These are phyloP conservation scores for Yoshiicerus persimilis DNA, from an alignment of 1,140 invertebrate genomes.

Conservation along the genomic window DNA sequence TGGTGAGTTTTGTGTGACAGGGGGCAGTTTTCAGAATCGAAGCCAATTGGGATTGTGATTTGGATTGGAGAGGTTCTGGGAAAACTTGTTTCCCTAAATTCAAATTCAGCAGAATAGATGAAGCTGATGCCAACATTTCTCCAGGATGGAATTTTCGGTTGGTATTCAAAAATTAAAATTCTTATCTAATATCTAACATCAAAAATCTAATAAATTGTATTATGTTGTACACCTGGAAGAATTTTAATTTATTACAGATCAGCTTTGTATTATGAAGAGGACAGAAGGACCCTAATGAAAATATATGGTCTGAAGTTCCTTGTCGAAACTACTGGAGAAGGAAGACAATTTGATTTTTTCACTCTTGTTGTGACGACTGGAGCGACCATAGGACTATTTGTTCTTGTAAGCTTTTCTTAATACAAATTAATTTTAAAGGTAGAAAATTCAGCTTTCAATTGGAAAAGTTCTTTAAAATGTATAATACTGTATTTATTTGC, in stretches of 20 bases:
- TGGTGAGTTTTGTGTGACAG: conserved; percentile 52
- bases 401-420: conserved; percentile 53
- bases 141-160: conserved; percentile 61
- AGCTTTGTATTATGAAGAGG: conserved; percentile 29
- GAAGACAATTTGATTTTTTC: conserved; percentile 59
- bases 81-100: conserved; percentile 59
- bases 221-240: not conserved
- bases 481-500: too few species aligned
- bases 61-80: conserved; percentile 54
- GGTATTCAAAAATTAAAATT: not conserved
- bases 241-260: not conserved
- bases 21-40: conserved; percentile 59
- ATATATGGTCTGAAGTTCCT: conserved; percentile 60
- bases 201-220: not conserved
- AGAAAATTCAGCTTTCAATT: too few species aligned
- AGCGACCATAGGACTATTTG: conserved; percentile 59
- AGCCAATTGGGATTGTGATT: conserved; percentile 61
- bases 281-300: conserved; percentile 54
- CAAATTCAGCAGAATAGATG: conserved; percentile 56
- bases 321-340: conserved; percentile 56
- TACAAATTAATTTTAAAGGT: not conserved
- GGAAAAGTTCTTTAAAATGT: too few species aligned
- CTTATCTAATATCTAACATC: not conserved
- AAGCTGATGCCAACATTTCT: conserved; percentile 49
- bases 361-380: conserved; percentile 59